Evolutionary conservation across 2,888 invertebrate genomes (phyloP).

Genomic region (Ctenicera cuprea): DNA sequence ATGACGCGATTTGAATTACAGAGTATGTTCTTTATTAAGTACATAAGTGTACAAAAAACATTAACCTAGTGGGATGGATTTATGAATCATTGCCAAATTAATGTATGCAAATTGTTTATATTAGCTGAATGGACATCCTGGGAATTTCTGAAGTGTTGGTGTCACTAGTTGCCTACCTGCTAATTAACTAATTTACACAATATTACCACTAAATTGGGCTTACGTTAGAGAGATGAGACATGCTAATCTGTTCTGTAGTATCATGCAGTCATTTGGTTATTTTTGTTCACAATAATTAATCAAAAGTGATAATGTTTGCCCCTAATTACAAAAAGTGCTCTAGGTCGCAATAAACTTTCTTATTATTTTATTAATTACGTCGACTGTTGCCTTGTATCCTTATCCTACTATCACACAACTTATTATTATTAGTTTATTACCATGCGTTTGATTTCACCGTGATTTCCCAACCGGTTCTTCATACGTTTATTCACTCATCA

Average conservation of each 20-base stretch:
- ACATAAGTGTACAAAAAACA: slow-evolving; percentile 13
- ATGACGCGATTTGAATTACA: slow-evolving; percentile 24
- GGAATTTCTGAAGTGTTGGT: slow-evolving; percentile 13
- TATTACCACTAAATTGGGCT: not conserved
- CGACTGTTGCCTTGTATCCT: not conserved
- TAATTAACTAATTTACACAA: slow-evolving; percentile 1
- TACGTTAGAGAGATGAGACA: not conserved
- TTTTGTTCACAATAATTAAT: not conserved
- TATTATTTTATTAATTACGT: slow-evolving; percentile 1
- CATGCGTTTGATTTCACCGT: not conserved
- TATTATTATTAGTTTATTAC: not conserved
- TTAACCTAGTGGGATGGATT: slow-evolving; percentile 21
- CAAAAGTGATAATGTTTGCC: not conserved
- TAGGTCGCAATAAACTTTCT: not conserved
- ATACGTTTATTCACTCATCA: not conserved
- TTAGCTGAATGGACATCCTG: slow-evolving; percentile 10
- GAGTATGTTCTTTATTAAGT: not conserved
- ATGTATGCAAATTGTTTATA: slow-evolving; percentile 12
- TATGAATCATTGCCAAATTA: slow-evolving; percentile 27
- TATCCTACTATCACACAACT: not conserved
- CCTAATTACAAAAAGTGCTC: not conserved
- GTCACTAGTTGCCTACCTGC: slow-evolving; percentile 12
- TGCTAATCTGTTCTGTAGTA: not conserved
- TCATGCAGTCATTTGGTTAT: not conserved
- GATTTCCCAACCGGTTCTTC: slow-evolving; percentile 12